A percentile compares a stretch with the other conserved stretches of the same genome.
Conservation (phyloP, 2,888 invertebrate genomes). For the Prenolepis imparis region DNA sequence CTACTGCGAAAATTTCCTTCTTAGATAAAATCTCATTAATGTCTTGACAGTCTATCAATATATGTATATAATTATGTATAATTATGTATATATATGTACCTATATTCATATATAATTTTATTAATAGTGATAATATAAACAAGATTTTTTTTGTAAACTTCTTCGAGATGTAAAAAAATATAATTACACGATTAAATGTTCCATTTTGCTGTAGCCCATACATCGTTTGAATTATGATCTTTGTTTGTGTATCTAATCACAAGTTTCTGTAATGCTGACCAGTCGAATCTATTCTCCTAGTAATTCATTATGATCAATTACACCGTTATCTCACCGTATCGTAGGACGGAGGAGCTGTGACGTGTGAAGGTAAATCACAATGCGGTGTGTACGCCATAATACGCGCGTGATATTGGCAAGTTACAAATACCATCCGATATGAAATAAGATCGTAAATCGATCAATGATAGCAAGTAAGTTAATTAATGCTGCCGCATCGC, state of each 20-base stretch:
- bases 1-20: not conserved
- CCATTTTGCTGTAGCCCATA: not conserved
- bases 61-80: too few relatives aligned
- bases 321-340: not conserved
- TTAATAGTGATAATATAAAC: too few relatives aligned
- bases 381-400: not conserved
- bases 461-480: conserved; percentile 36
- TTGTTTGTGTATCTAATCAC: conserved; percentile 10
- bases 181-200: not conserved
- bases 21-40: not conserved
- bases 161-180: not conserved
- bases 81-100: too few relatives aligned
- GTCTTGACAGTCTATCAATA: not conserved
- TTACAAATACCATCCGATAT: conserved; percentile 34
- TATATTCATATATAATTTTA: too few relatives aligned
- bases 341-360: conserved; percentile 6
- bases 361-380: conserved; percentile 59
- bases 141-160: not conserved
- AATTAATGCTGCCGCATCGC: not conserved
- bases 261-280: conserved; percentile 28
- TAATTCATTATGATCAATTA: conserved; percentile 60
- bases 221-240: not conserved
- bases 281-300: conserved; percentile 35
- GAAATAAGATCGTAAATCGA: conserved; percentile 66
- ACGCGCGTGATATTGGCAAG: conserved; percentile 43